Evolutionary conservation across 2,888 invertebrate genomes (phyloP), one percentile per base, ranked within the genome.

Genomic region (Eupithecia tripunctaria): DNA sequence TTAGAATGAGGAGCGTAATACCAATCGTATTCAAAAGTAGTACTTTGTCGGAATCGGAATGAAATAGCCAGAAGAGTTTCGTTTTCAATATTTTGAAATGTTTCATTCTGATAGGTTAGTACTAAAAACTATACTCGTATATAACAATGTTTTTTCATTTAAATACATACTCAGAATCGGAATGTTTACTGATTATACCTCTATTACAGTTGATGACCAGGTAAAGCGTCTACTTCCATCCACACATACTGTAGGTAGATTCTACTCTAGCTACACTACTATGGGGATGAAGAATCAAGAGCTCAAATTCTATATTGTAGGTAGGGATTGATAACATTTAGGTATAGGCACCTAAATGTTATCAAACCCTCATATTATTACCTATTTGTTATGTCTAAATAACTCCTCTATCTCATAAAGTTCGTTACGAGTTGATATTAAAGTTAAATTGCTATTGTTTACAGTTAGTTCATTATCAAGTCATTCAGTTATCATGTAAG

Each of bases 391-490:
- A 85, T 89, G 88, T 89, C 88, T 89, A 89, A 90, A 88, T 89
- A 88, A 84, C 78, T 82, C 80, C 80, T 88, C 21, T 90, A 90
- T 90, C 90, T 82, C 80, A 36, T 78, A 80, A 77, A 88, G 87
- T 90, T 89, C 89, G 89, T 89, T 89, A 87, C 82, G 85, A 89
- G 83, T 82, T 83, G 80, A 83, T 83, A 83, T 82, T 82, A 82
- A 82, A 82, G 80, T 85, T 81, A 85, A 74, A 75, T 82, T 84
- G 83, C 87, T 84, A 89, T 91, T 93, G 91, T 94, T 94, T 92
- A 93, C 90, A 91, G 90, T 89, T 82, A 86, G 86, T 88, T 89
- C 84, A 87, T 91, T 93, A 92, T 92, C 91, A 82, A 78, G 81
- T 87, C 83, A 83, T 74, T 75, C 67, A 86, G 88, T 91, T 91